Conservation (phyloP, 2,113 vertebrate genomes). For the Phocoena phocoena region DNA sequence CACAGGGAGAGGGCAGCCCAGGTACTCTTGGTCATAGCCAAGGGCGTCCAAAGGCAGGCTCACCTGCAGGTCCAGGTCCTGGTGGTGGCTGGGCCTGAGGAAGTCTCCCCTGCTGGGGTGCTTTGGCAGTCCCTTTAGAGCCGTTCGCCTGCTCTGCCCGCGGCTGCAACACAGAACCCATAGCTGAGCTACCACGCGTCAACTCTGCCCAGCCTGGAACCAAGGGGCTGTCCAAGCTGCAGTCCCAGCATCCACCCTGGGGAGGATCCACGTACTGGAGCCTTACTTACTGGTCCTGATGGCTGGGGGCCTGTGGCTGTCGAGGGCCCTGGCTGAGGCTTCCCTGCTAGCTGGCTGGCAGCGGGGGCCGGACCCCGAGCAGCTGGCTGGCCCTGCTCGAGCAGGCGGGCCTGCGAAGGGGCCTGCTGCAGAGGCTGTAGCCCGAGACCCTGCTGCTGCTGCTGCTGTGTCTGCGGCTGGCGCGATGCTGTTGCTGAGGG, state of each 20-base stretch:
- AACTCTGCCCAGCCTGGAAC: neutral
- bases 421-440: conserved; percentile 77
- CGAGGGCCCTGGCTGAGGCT: conserved; percentile 78
- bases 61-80: conserved; percentile 88
- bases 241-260: neutral
- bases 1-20: neutral
- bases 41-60: conserved; percentile 58
- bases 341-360: conserved; percentile 83
- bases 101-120: conserved; percentile 87
- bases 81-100: conserved; percentile 84
- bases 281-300: conserved; percentile 84
- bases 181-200: neutral
- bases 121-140: conserved; percentile 87
- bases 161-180: conserved; percentile 80
- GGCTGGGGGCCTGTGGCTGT: conserved; percentile 81
- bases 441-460: conserved; percentile 61
- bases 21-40: neutral
- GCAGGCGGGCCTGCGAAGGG: conserved; percentile 80
- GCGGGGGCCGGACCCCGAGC: conserved; percentile 71
- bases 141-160: conserved; percentile 87
- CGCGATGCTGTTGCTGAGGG: conserved; percentile 76
- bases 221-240: neutral
- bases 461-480: conserved; percentile 77
- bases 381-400: conserved; percentile 82
- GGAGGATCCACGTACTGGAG: neutral